phyloP scores from a whole-genome alignment of 2,888 invertebrate genomes.

The Drosophila multiciliata region DNA sequence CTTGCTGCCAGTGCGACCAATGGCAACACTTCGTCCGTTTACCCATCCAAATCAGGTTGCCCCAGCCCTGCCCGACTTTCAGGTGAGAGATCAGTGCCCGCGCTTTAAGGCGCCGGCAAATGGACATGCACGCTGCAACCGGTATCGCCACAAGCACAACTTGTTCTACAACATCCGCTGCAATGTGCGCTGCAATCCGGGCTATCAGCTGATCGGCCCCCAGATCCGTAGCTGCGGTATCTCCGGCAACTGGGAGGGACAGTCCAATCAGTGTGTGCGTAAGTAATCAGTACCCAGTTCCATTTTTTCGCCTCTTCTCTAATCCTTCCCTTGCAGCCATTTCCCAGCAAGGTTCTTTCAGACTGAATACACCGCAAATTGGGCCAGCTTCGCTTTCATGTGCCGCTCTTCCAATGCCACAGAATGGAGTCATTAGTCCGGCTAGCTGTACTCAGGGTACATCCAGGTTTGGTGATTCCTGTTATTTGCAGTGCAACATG shows the following conservation, averaged over 20 bases:
- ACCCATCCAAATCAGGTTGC: neutral
- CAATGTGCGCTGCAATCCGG: conserved; percentile 84
- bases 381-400: conserved; percentile 83
- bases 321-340: neutral
- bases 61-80: conserved; percentile 12
- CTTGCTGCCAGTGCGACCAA: conserved; percentile 22
- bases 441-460: conserved; percentile 86
- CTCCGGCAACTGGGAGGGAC: conserved; percentile 86
- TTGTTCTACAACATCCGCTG: conserved; percentile 83
- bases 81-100: conserved; percentile 80
- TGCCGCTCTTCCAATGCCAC: conserved; percentile 85
- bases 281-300: conserved; percentile 74
- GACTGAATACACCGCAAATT: neutral
- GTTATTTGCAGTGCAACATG: conserved; percentile 85
- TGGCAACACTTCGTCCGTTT: conserved; percentile 23
- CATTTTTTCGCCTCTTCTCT: neutral
- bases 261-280: conserved; percentile 86
- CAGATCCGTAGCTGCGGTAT: conserved; percentile 86
- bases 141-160: conserved; percentile 83
- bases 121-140: conserved; percentile 83
- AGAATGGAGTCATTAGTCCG: conserved; percentile 86
- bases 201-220: conserved; percentile 86
- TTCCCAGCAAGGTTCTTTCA: conserved; percentile 10
- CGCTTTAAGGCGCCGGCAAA: conserved; percentile 80
- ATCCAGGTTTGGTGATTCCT: conserved; percentile 85